Percentiles rank a stretch among this genome's conserved stretches.
Conservation (phyloP, 2,113 vertebrate species). For the Cervus canadensis region DNA sequence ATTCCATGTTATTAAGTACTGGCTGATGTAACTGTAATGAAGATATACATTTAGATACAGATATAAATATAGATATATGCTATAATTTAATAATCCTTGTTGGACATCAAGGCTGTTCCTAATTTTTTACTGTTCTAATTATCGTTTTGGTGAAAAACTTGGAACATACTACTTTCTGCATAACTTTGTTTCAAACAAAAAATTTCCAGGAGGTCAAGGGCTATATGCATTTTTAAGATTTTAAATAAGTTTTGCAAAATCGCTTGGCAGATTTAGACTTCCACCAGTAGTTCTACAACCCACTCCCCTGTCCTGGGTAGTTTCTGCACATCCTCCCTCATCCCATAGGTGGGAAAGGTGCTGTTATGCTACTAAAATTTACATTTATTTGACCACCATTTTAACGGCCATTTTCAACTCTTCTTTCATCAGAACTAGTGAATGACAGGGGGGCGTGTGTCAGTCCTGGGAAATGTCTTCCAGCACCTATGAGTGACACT, state of each 20-base stretch:
- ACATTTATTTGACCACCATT: neutral
- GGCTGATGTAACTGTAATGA: neutral
- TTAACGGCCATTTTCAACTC: neutral
- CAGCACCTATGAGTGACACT: accelerated
- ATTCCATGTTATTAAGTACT: neutral
- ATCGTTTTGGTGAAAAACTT: neutral
- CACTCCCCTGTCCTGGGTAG: neutral
- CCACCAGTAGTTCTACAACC: neutral
- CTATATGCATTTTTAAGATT: neutral
- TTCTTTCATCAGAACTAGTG: neutral
- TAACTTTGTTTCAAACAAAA: neutral
- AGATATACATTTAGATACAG: neutral
- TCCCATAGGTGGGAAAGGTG: neutral
- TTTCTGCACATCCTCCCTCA: neutral
- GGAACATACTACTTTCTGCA: neutral
- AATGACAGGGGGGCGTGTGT: neutral
- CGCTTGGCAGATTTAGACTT: neutral
- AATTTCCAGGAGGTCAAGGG: neutral
- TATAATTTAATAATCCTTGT: neutral
- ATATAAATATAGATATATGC: neutral
- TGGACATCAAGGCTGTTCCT: neutral
- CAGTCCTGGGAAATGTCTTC: neutral
- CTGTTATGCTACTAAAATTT: neutral
- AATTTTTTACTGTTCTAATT: neutral
- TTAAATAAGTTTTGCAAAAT: slow-evolving; percentile 15